phyloP scores from a whole-genome alignment of 2,113 vertebrate genomes.

The Apteryx mantelli region DNA sequence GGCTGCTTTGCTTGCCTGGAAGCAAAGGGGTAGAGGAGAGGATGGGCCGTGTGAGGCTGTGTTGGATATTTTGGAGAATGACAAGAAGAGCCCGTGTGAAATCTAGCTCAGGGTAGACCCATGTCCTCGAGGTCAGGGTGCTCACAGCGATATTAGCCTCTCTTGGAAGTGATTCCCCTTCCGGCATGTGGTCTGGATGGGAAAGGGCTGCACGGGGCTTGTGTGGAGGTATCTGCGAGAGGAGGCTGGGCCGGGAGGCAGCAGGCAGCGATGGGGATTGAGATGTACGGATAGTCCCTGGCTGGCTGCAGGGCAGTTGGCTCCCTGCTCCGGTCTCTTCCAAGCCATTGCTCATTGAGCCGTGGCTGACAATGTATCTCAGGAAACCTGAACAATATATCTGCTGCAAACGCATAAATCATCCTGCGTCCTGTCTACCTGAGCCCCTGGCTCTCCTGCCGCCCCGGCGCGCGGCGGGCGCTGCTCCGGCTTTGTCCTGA shows the following conservation, averaged over 20 bases:
- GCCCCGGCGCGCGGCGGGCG: neutral
- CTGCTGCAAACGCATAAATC: neutral
- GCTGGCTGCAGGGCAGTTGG: fast-evolving
- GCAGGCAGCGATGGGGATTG: neutral
- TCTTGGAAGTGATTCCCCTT: too few species aligned
- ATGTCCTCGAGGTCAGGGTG: neutral
- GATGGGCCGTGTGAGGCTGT: neutral
- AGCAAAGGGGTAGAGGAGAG: neutral
- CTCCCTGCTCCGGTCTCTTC: neutral
- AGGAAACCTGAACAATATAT: fast-evolving
- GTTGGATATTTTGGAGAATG: neutral
- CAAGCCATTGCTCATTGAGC: neutral
- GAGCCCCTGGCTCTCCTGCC: neutral
- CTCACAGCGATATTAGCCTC: neutral
- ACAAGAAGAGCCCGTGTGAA: fast-evolving
- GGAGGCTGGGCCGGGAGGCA: neutral
- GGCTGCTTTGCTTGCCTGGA: neutral
- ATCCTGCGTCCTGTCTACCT: neutral
- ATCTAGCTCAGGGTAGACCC: neutral
- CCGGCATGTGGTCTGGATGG: too few species aligned
- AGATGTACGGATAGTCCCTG: neutral
- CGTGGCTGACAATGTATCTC: fast-evolving
- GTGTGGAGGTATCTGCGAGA: too few species aligned
- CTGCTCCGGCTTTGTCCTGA: neutral
- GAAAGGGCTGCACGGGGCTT: too few species aligned